These are phyloP conservation scores for Montipora capitata DNA, from an alignment of 92 coral and sea anemone genomes.

Conservation along the genomic window DNA sequence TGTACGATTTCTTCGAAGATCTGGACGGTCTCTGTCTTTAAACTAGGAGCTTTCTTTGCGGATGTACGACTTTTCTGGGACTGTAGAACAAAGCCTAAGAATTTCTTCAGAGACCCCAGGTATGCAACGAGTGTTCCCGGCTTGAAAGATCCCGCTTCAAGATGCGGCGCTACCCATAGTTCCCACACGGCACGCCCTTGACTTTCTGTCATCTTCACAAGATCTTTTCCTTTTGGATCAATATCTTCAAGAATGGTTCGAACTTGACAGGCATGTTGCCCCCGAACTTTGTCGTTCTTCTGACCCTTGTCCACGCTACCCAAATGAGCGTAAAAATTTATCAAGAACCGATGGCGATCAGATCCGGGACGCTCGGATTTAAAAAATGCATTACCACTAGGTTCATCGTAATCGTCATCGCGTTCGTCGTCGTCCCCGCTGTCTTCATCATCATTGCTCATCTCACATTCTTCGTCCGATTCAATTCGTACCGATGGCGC, in stretches of 20 bases:
- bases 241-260: slow-evolving; percentile 3
- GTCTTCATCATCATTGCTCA: neutral
- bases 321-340: neutral
- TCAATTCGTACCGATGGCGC: neutral
- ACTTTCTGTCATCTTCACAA: neutral
- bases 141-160: neutral
- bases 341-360: neutral
- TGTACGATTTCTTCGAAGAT: neutral
- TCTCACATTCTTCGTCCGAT: neutral
- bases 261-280: slow-evolving; percentile 5
- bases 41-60: neutral
- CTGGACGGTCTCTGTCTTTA: neutral
- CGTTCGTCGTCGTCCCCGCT: neutral
- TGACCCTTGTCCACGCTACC: neutral
- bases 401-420: neutral
- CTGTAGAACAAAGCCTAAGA: neutral
- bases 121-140: neutral
- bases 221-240: neutral
- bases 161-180: neutral
- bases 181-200: slow-evolving; percentile 10
- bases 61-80: neutral
- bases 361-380: too few species aligned
- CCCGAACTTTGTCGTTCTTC: neutral
- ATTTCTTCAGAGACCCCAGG: neutral
- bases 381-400: too few species aligned